Evolutionary conservation across 2,797 vertebrate species (phyloP), one percentile per base, ranked within the genome.

Genomic region (Chelonia mydas): DNA sequence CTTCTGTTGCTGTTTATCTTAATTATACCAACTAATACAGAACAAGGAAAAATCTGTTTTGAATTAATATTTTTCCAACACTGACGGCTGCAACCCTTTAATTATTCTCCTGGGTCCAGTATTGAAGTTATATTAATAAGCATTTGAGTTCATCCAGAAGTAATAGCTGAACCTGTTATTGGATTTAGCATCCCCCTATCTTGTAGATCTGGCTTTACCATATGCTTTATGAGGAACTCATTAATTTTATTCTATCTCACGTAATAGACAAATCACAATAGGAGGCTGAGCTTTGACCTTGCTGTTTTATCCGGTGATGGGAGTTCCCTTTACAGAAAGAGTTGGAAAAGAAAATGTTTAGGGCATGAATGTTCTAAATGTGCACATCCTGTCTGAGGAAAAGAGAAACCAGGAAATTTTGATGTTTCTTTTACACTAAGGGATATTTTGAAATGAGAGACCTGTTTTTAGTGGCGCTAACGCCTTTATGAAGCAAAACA

Each of bases 41-140:
- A 90, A 84, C 25, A 74, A 87, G 15, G 77, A 47, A 47, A 86
- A 68, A 50, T 45, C 49, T 41, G 45, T 37, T 59, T 5, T 1
- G 59, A 93, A 85, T 54, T 33, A 55, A 68, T 7, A 17, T 77
- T 90, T 82, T 92, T 80, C 45, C 89, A 92, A 27, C 49, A 31
- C 41, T 92, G 81, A 7, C 3, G 84, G 59, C 72, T 81, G 76
- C 88, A 88, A 55, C 23, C 41, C n/a, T 87, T 84, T 90, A 88
- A 93, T 83, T 86, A 80, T 80, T 88, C 95, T 89, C 80, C 49
- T 55, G 84, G 61, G 87, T 47, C 94, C 90, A 78, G 41, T 88
- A 96, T 81, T 72, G 81, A 86, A 54, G 41, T 84, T 83, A 53
- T 41, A 41, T 79, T 91, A 95, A 89, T 82, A 82, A 87, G 7